These are phyloP conservation scores for Yasuhikotakia modesta DNA, from an alignment of 2,797 vertebrate species.

Conservation along the genomic window DNA sequence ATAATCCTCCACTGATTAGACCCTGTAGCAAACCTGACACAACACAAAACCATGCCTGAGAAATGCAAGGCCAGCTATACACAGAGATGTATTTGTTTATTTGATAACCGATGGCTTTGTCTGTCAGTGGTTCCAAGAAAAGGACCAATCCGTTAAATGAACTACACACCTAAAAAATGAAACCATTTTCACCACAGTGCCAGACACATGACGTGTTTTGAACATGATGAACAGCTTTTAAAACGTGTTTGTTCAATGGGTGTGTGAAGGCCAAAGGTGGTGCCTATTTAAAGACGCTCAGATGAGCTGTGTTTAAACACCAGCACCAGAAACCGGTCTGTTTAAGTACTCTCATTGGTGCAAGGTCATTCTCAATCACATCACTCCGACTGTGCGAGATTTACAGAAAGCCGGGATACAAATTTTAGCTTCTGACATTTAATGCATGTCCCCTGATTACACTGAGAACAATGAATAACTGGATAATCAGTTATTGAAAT, in stretches of 20 bases:
- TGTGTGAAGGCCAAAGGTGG: conserved; percentile 69
- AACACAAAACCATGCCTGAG: background rate
- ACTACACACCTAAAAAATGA: background rate
- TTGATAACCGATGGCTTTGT: background rate
- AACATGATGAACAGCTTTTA: conserved; percentile 42
- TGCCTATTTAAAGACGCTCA: conserved; percentile 73
- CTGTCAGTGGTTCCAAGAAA: background rate
- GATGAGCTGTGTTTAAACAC: conserved; percentile 71
- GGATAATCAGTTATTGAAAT: conserved; percentile 32
- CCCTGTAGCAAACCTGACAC: conserved; percentile 17
- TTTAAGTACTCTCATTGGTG: background rate
- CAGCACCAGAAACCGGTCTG: conserved; percentile 33
- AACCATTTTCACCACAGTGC: conserved; percentile 30
- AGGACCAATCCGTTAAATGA: background rate
- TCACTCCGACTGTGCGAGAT: conserved; percentile 8
- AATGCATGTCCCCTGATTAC: conserved; percentile 35
- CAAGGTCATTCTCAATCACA: conserved; percentile 65
- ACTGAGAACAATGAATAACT: conserved; percentile 34
- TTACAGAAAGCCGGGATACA: conserved; percentile 27
- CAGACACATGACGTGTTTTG: conserved; percentile 16
- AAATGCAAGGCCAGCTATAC: conserved; percentile 24
- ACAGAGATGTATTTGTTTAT: conserved; percentile 19
- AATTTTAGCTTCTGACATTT: conserved; percentile 43
- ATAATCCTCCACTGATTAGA: conserved; percentile 20
- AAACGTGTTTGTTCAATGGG: conserved; percentile 58